Conservation (phyloP, 1,140 invertebrate genomes). For the Cyphomyrmex costatus region DNA sequence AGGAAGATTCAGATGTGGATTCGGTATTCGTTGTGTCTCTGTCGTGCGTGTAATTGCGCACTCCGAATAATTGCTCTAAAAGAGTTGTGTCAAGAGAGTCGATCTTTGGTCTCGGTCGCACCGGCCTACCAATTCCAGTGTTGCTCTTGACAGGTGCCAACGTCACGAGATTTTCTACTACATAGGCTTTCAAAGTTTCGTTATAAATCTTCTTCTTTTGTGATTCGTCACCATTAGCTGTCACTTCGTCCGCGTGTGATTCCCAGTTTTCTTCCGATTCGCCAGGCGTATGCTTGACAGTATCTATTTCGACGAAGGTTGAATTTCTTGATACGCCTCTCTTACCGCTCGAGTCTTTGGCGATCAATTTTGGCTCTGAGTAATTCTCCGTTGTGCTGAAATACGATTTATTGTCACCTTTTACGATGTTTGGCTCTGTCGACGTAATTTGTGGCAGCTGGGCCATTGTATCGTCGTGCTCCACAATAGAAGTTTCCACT, state of each 20-base stretch:
- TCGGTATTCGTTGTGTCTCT: slow-evolving; percentile 39
- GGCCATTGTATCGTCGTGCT: slow-evolving; percentile 63
- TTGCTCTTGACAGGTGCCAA: slow-evolving; percentile 83
- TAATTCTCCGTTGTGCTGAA: slow-evolving; percentile 73
- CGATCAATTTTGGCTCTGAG: slow-evolving; percentile 73
- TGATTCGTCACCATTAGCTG: neutral
- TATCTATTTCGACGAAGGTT: slow-evolving; percentile 83
- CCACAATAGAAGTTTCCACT: slow-evolving; percentile 75
- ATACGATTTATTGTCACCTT: slow-evolving; percentile 70
- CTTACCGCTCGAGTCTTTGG: slow-evolving; percentile 68
- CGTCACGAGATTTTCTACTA: slow-evolving; percentile 81
- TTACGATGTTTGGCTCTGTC: slow-evolving; percentile 13
- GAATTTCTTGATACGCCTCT: slow-evolving; percentile 77
- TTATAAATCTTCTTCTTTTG: slow-evolving; percentile 79
- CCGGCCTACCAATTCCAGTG: slow-evolving; percentile 79
- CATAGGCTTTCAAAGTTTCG: slow-evolving; percentile 82
- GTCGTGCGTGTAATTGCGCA: slow-evolving; percentile 43
- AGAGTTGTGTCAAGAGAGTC: slow-evolving; percentile 69
- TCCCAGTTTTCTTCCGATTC: slow-evolving; percentile 37
- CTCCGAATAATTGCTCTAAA: slow-evolving; percentile 79
- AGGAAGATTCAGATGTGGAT: neutral
- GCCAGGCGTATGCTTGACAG: slow-evolving; percentile 78
- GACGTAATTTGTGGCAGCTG: slow-evolving; percentile 59
- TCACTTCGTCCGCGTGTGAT: neutral
- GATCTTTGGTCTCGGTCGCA: slow-evolving; percentile 80